Conservation (phyloP, 2,797 vertebrate genomes). For the Glyptemys insculpta region DNA sequence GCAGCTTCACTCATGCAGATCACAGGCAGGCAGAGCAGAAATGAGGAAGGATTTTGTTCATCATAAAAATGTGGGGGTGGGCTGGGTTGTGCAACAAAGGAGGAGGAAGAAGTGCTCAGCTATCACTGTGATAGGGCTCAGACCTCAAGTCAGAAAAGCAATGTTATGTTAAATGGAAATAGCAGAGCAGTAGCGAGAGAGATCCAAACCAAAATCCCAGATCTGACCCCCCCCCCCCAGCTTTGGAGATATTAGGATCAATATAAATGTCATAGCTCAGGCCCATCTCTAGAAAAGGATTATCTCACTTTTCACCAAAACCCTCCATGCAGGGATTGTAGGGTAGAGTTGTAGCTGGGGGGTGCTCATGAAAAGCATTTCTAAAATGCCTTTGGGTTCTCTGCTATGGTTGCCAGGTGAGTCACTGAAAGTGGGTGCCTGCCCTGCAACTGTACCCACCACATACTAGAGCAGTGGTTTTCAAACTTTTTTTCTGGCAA, state of each 20-base stretch:
- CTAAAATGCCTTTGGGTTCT: background rate
- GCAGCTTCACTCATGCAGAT: background rate
- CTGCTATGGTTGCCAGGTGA: background rate
- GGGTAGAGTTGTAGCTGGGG: background rate
- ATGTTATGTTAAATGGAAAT: constrained; percentile 3
- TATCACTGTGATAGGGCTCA: background rate
- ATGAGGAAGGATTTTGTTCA: background rate
- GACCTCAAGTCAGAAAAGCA: background rate
- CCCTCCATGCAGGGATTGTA: background rate
- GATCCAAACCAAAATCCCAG: background rate
- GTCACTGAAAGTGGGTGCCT: background rate
- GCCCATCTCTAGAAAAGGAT: background rate
- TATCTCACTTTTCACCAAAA: background rate
- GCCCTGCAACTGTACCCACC: background rate
- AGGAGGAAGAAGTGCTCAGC: background rate
- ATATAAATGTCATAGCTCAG: background rate
- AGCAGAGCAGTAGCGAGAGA: background rate
- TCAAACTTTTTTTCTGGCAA: no score
- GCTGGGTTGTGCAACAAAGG: background rate
- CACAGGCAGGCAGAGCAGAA: background rate
- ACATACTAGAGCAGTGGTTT: background rate
- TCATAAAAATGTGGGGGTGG: background rate
- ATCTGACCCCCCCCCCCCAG: no score
- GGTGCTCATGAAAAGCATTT: background rate
- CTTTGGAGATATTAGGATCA: background rate